Percentiles rank a stretch among this genome's conserved stretches.
Conservation (phyloP, 2,797 vertebrate species). For the Periparus ater region DNA sequence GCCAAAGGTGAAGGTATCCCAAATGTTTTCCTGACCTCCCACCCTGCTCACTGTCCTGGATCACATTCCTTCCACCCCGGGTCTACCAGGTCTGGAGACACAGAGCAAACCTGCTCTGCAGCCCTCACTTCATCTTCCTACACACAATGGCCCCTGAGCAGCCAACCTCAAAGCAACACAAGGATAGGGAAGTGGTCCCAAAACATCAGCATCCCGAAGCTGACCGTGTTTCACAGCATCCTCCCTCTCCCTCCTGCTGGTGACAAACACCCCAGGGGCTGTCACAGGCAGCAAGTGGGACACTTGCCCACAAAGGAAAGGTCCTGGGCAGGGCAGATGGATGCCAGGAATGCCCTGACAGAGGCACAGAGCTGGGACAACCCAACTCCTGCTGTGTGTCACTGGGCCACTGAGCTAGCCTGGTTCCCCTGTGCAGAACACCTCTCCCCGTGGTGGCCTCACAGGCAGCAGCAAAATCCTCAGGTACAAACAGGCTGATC, state of each 20-base stretch:
- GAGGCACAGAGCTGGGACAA: neutral
- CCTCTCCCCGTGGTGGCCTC: neutral
- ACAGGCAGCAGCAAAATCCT: neutral
- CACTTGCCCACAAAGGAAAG: rapidly evolving
- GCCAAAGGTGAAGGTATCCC: neutral
- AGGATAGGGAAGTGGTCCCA: neutral
- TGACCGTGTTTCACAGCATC: rapidly evolving
- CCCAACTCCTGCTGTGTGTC: neutral
- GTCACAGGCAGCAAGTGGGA: neutral
- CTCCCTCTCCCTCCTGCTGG: neutral
- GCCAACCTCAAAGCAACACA: neutral
- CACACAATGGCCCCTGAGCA: neutral
- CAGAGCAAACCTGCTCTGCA: neutral
- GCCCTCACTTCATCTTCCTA: neutral
- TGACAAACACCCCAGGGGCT: neutral
- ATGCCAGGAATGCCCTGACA: neutral
- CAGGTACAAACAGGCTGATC: neutral
- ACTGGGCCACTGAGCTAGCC: rapidly evolving
- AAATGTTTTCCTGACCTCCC: neutral
- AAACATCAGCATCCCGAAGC: neutral
- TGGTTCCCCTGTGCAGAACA: neutral
- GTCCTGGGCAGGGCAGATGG: neutral
- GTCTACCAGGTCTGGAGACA: neutral
- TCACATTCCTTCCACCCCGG: rapidly evolving
- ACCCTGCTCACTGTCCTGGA: neutral